A percentile compares a stretch with the other conserved stretches of the same genome.
Evolutionary conservation across 1,140 invertebrate genomes (phyloP).

Genomic region (Trialeurodes vaporariorum): DNA sequence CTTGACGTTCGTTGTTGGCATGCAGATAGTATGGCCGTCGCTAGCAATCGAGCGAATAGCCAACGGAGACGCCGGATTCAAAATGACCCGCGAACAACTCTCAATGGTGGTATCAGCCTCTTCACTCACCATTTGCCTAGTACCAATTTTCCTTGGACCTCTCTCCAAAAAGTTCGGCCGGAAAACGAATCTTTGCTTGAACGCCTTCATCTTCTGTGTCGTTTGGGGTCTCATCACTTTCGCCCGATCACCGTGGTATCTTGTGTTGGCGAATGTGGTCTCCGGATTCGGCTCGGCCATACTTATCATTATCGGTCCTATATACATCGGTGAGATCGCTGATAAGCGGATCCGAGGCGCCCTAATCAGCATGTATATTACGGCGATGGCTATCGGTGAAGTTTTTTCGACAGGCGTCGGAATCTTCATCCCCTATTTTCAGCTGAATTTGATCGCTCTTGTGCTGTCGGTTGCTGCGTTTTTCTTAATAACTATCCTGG

Average conservation of each 20-base stretch:
- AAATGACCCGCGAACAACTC: neutral
- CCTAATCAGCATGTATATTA: neutral
- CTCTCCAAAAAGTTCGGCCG: neutral
- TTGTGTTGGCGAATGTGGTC: neutral
- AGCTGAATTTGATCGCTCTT: neutral
- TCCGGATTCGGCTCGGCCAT: neutral
- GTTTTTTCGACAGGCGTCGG: neutral
- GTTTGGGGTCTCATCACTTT: neutral
- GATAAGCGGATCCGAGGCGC: neutral
- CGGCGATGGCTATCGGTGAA: neutral
- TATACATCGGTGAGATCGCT: neutral
- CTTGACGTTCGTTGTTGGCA: neutral
- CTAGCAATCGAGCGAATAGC: neutral
- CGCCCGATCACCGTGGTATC: neutral
- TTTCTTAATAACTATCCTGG: neutral
- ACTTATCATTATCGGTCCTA: neutral
- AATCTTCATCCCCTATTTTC: neutral
- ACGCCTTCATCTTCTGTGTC: neutral
- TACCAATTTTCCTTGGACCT: neutral
- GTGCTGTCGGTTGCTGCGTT: neutral
- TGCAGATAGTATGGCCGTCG: neutral
- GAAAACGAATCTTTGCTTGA: neutral
- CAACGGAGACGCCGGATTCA: neutral
- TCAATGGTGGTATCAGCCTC: neutral
- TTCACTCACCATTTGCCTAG: neutral